phyloP scores from a whole-genome alignment of 2,113 vertebrate species.

The Microcebus tavaratra region DNA sequence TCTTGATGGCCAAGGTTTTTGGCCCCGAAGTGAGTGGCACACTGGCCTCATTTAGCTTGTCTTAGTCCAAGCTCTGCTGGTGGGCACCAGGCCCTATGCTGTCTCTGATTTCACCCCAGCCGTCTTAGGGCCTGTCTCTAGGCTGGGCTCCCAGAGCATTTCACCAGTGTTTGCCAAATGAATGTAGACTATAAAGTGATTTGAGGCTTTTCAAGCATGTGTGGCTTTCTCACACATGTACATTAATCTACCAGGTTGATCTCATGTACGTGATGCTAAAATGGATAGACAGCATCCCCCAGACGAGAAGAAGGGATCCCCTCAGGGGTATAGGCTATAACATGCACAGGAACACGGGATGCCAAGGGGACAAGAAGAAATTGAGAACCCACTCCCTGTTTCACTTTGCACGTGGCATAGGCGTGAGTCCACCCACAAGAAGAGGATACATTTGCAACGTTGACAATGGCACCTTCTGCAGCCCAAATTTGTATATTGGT shows the following conservation, averaged over 20 bases:
- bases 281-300: neutral
- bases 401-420: neutral
- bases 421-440: no score
- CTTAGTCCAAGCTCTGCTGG: neutral
- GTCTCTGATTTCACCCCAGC: neutral
- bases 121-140: rapidly evolving
- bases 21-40: neutral
- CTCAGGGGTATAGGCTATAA: neutral
- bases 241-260: neutral
- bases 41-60: neutral
- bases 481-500: neutral
- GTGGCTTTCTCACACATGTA: neutral
- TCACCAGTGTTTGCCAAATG: neutral
- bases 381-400: neutral
- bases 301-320: neutral
- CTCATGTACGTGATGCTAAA: neutral
- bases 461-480: neutral
- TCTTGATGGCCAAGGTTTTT: neutral
- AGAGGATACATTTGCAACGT: neutral
- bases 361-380: neutral
- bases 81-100: rapidly evolving
- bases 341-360: rapidly evolving
- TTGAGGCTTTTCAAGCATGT: neutral
- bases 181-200: neutral
- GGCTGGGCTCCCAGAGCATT: neutral